These are phyloP conservation scores for Heteromormyrus szaboi DNA, from an alignment of 2,797 vertebrate species.

Conservation along the genomic window DNA sequence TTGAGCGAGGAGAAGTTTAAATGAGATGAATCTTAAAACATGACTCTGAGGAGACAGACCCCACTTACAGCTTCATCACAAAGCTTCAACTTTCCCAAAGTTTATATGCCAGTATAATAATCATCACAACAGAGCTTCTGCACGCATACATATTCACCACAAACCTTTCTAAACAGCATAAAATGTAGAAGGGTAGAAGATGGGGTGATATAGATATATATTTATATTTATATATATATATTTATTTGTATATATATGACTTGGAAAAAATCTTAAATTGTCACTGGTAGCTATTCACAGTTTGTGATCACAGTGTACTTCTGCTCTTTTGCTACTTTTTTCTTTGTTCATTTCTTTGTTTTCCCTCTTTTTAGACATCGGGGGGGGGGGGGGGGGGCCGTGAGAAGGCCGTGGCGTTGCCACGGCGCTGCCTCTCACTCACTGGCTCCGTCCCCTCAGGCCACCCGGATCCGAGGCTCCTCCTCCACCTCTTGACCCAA, in stretches of 20 bases:
- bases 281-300: constrained; percentile 48
- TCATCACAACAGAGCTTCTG: constrained; percentile 35
- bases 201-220: constrained; percentile 31
- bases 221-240: constrained; percentile 31
- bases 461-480: constrained; percentile 73
- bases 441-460: constrained; percentile 51
- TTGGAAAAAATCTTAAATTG: constrained; percentile 23
- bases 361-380: constrained; percentile 31
- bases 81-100: constrained; percentile 26
- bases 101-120: constrained; percentile 37
- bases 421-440: not conserved
- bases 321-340: constrained; percentile 40
- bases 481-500: constrained; percentile 80
- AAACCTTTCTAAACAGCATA: constrained; percentile 40
- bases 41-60: not conserved
- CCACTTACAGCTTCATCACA: constrained; percentile 15
- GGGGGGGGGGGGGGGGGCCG: not conserved
- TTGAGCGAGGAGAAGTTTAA: not conserved
- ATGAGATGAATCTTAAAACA: constrained; percentile 19
- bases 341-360: constrained; percentile 32
- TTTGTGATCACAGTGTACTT: constrained; percentile 54
- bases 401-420: constrained; percentile 27
- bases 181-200: constrained; percentile 32
- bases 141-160: constrained; percentile 41
- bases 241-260: constrained; percentile 34